Percentiles rank a stretch among this genome's conserved stretches.
phyloP scores from a whole-genome alignment of 2,888 invertebrate species.

The Chrysina gloriosa region DNA sequence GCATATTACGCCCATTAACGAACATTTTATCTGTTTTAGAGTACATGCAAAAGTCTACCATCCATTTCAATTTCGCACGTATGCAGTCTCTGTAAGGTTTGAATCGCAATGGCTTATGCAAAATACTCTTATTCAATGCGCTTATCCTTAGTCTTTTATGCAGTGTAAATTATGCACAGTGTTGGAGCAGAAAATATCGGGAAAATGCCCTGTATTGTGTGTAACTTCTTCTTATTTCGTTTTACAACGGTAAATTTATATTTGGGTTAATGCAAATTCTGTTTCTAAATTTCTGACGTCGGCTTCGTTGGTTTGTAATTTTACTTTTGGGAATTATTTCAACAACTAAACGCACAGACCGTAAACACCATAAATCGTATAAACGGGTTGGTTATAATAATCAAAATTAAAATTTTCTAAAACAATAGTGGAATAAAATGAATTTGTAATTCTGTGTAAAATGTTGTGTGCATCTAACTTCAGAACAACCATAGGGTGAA shows the following conservation, averaged over 20 bases:
- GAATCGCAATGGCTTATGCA: conserved; percentile 25
- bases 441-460: too few species aligned
- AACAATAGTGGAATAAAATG: too few species aligned
- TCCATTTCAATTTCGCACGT: conserved; percentile 26
- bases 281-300: too few species aligned
- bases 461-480: too few species aligned
- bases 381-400: too few species aligned
- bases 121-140: conserved; percentile 23
- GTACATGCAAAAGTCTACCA: conserved; percentile 12
- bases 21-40: conserved; percentile 21
- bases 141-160: conserved; percentile 11
- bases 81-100: neutral
- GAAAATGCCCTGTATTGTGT: neutral
- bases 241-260: neutral
- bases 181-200: neutral
- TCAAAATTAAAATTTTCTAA: too few species aligned
- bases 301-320: too few species aligned
- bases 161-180: conserved; percentile 18
- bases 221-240: neutral
- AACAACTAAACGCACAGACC: too few species aligned
- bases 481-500: too few species aligned
- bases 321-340: too few species aligned
- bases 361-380: too few species aligned
- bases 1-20: conserved; percentile 7
- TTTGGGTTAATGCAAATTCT: neutral